Conservation (phyloP, 2,888 invertebrate genomes). For the Halictus quadricinctus region DNA sequence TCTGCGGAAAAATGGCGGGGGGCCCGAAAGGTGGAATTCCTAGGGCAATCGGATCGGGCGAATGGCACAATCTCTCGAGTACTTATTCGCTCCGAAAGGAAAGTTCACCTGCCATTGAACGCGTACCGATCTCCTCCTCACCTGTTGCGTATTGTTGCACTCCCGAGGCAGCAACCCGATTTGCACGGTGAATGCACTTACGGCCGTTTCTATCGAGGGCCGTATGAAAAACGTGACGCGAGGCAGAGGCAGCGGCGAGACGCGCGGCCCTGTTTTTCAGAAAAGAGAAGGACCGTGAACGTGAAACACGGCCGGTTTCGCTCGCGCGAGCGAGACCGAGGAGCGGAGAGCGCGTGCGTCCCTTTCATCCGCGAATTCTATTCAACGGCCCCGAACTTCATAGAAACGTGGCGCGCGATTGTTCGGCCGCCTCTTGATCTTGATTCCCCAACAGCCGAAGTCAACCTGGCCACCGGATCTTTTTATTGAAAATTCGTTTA, state of each 20-base stretch:
- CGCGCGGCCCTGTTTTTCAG: slow-evolving; percentile 72
- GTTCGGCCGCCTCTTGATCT: slow-evolving; percentile 66
- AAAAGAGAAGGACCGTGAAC: slow-evolving; percentile 62
- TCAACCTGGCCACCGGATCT: slow-evolving; percentile 70
- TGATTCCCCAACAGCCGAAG: slow-evolving; percentile 71
- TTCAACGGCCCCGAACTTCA: slow-evolving; percentile 70
- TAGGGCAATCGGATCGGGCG: slow-evolving; percentile 44
- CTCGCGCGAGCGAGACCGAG: slow-evolving; percentile 10
- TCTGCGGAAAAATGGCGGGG: not conserved
- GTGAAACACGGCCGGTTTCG: slow-evolving; percentile 1
- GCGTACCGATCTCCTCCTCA: slow-evolving; percentile 75
- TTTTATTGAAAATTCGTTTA: slow-evolving; percentile 57
- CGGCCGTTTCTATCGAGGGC: slow-evolving; percentile 77
- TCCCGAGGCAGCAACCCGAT: slow-evolving; percentile 75
- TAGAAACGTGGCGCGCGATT: slow-evolving; percentile 71
- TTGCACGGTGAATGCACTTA: slow-evolving; percentile 81
- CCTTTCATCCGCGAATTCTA: slow-evolving; percentile 81
- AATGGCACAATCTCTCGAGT: slow-evolving; percentile 61
- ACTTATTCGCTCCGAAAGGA: slow-evolving; percentile 55
- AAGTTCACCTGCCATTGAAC: slow-evolving; percentile 68
- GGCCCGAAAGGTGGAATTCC: slow-evolving; percentile 32
- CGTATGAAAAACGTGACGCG: slow-evolving; percentile 77
- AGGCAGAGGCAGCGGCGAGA: not conserved
- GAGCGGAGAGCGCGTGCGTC: slow-evolving; percentile 61
- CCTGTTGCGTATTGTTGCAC: slow-evolving; percentile 81